Base-by-base conservation (phyloP, 1,140 invertebrate genomes). In the Drosophila pruinosa region DNA sequence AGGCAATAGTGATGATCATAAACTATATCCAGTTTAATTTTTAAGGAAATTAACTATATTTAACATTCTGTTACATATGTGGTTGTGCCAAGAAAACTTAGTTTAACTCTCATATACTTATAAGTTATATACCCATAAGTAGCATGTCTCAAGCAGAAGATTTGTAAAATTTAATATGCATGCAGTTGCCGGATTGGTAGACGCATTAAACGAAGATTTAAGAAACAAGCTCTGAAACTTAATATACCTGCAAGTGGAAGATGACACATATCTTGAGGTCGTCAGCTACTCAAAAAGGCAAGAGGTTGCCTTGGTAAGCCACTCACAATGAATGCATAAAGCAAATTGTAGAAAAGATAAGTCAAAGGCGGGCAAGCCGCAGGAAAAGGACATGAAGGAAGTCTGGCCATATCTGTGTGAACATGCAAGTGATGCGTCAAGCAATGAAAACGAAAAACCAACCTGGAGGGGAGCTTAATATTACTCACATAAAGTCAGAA, bases 321-420 rank as follows among this genome's bases (percentile, higher is more conserved):
- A 24, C 12, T 47, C 43, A n/a, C 0, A 47, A 26, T 21, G 43
- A 47, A 47, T 47, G 22, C 43, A 47, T 47, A 47, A 47, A 47
- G 43, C 43, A 26, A 47, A 47, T 47, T 47, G 21, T 22, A 47
- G 43, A 24, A 14, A 45, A 47, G 43, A 47, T 47, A 47, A 47
- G 43, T 47, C 43, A 47, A 47, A 47, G 43, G 26, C 21, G 19
- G 7, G 1, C 17, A n/a, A 47, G 14, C 43, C 43, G 43, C 22
- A 47, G 43, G 21, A 47, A 26, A 47, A 47, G 21, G 21, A 47
- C 22, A 7, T 22, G 21, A 24, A 26, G 21, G 43, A 47, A n/a
- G 17, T 1, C 43, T 24, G 43, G 14, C 43, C 14, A 22, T 4
- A 22, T 3, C 41, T 12, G 22, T 47, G 21, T 26, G 22, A 24